Evolutionary conservation across 2,113 vertebrate species (phyloP).

Genomic region (Prolemur simus): DNA sequence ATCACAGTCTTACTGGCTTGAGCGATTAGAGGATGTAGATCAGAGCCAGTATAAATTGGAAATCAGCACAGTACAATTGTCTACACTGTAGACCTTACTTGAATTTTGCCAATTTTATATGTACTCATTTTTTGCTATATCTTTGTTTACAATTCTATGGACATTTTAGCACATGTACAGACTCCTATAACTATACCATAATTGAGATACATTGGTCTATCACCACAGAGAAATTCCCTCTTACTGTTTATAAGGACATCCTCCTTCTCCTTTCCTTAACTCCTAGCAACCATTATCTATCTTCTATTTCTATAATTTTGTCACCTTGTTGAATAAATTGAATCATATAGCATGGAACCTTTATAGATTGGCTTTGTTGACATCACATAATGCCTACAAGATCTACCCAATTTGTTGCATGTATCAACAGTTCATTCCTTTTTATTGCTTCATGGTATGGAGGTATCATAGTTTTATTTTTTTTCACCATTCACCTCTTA

Average conservation of each 20-base stretch:
- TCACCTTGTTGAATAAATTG: not conserved
- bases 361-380: not conserved
- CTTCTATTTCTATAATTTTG: constrained; percentile 3
- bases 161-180: not conserved
- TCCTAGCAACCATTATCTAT: not conserved
- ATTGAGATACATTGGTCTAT: not conserved
- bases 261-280: not conserved
- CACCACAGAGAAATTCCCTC: not conserved
- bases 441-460: not conserved
- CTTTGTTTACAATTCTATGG: not conserved
- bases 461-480: not conserved
- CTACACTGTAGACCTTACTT: not conserved
- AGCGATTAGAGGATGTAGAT: not conserved
- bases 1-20: not conserved
- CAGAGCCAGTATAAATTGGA: not conserved
- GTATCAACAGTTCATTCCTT: not conserved
- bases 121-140: not conserved
- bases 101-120: not conserved
- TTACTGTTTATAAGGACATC: not conserved
- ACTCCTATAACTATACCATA: not conserved
- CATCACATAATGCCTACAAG: not conserved
- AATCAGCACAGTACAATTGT: not conserved
- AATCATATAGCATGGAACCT: not conserved
- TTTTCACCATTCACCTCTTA: not conserved
- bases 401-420: not conserved